These are phyloP conservation scores for Laspeyria flexula DNA, from an alignment of 2,888 invertebrate species.

Conservation along the genomic window DNA sequence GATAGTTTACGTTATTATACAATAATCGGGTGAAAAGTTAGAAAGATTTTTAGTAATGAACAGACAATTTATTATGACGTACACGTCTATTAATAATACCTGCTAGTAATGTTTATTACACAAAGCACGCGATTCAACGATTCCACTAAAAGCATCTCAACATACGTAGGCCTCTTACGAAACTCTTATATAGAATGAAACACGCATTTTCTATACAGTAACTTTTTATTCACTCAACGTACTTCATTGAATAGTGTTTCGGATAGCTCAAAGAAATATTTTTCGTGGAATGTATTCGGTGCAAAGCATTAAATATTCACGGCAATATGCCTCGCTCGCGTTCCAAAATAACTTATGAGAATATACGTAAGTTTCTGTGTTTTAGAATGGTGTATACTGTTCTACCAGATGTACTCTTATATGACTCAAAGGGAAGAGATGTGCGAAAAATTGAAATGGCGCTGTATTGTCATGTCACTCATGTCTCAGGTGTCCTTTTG, in stretches of 20 bases:
- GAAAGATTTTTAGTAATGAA: slow-evolving; percentile 52
- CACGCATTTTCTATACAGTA: slow-evolving; percentile 60
- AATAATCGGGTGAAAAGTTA: slow-evolving; percentile 39
- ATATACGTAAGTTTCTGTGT: slow-evolving; percentile 57
- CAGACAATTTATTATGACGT: slow-evolving; percentile 58
- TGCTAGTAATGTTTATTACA: slow-evolving; percentile 62
- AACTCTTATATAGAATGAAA: slow-evolving; percentile 49
- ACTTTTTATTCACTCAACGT: slow-evolving; percentile 67
- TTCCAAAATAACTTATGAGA: slow-evolving; percentile 71
- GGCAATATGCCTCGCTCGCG: slow-evolving; percentile 62
- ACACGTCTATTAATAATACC: slow-evolving; percentile 63
- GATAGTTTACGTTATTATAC: too few species aligned
- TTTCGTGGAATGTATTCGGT: slow-evolving; percentile 51
- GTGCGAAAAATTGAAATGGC: slow-evolving; percentile 45
- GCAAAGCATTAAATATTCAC: slow-evolving; percentile 67
- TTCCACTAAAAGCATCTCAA: slow-evolving; percentile 76
- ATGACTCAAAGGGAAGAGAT: slow-evolving; percentile 36
- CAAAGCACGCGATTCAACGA: slow-evolving; percentile 74
- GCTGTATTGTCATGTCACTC: slow-evolving; percentile 32
- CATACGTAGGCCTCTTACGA: slow-evolving; percentile 55
- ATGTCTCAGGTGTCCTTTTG: slow-evolving; percentile 64
- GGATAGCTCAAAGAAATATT: slow-evolving; percentile 68
- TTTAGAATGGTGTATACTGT: slow-evolving; percentile 54
- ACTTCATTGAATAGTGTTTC: slow-evolving; percentile 65
- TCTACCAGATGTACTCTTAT: slow-evolving; percentile 21